Conservation (phyloP, 2,888 invertebrate species). For the Cataglyphis albicans region DNA sequence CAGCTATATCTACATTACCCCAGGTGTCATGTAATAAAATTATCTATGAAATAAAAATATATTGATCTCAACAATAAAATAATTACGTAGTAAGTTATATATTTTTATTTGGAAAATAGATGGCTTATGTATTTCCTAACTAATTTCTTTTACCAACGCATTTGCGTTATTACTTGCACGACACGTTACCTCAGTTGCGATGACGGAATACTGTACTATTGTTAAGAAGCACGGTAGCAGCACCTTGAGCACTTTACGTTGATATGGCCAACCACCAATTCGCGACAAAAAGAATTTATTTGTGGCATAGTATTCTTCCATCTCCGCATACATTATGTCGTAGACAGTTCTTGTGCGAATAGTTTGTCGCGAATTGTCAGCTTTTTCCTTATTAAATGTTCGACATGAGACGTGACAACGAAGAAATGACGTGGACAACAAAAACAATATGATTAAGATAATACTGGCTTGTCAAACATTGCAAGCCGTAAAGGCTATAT, state of each 20-base stretch:
- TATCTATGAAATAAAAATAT: background rate
- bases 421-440: background rate
- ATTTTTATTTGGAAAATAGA: background rate
- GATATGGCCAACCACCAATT: conserved; percentile 37
- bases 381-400: background rate
- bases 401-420: background rate
- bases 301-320: conserved; percentile 3
- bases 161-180: background rate
- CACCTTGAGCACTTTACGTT: background rate
- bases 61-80: background rate
- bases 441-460: background rate
- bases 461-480: conserved; percentile 5
- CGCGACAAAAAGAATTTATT: conserved; percentile 9
- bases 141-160: background rate
- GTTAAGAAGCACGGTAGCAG: background rate
- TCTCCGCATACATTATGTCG: background rate
- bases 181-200: conserved; percentile 1
- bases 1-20: background rate
- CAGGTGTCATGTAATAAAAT: conserved; percentile 17
- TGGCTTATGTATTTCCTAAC: background rate
- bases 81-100: background rate
- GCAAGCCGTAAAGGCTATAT: background rate
- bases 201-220: background rate
- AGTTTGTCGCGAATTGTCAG: background rate
- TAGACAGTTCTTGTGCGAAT: background rate